Conservation (phyloP, 1,140 invertebrate species). For the Zaprionus vittiger region DNA sequence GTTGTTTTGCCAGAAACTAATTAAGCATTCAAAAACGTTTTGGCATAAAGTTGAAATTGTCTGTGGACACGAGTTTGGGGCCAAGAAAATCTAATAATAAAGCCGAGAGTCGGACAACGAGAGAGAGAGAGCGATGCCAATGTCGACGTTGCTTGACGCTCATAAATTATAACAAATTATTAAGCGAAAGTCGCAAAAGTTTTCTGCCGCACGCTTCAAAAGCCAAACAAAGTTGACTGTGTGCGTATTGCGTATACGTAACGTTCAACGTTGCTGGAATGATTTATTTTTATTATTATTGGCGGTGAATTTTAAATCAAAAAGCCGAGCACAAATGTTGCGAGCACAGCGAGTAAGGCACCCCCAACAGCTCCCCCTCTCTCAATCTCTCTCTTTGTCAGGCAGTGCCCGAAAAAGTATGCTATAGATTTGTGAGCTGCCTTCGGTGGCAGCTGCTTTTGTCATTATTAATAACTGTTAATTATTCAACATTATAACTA, state of each 20-base stretch:
- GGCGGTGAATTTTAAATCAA: slow-evolving; percentile 81
- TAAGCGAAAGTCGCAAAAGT: slow-evolving; percentile 72
- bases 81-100: slow-evolving; percentile 67
- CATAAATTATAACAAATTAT: slow-evolving; percentile 76
- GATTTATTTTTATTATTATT: slow-evolving; percentile 83
- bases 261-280: slow-evolving; percentile 31
- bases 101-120: slow-evolving; percentile 38
- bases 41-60: slow-evolving; percentile 72
- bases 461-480: slow-evolving; percentile 84
- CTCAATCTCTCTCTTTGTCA: neutral
- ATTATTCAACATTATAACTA: slow-evolving; percentile 82
- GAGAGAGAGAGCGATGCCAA: neutral
- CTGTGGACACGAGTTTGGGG: slow-evolving; percentile 37
- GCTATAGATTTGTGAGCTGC: slow-evolving; percentile 65
- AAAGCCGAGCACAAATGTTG: slow-evolving; percentile 57
- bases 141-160: slow-evolving; percentile 34
- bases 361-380: slow-evolving; percentile 23
- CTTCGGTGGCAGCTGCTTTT: slow-evolving; percentile 75
- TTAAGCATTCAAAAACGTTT: slow-evolving; percentile 80
- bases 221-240: slow-evolving; percentile 38
- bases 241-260: slow-evolving; percentile 55
- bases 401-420: slow-evolving; percentile 46
- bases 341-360: neutral
- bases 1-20: slow-evolving; percentile 58
- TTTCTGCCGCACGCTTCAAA: slow-evolving; percentile 51